phyloP scores from a whole-genome alignment of 2,113 vertebrate genomes.

The Myiagra hebetior region DNA sequence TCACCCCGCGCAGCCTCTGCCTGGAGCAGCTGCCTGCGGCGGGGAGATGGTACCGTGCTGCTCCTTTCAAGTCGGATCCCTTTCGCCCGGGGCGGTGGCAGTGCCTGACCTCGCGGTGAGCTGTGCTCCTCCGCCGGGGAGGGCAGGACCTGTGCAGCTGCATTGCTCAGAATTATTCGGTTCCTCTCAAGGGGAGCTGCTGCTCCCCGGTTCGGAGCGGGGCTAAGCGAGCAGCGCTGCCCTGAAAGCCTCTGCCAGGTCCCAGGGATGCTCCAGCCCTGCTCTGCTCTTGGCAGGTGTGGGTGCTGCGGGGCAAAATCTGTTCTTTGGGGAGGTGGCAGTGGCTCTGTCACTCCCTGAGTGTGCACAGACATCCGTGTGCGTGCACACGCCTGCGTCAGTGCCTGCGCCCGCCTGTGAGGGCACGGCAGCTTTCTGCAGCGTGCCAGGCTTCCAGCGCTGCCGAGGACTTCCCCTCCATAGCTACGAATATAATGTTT shows the following conservation, averaged over 20 bases:
- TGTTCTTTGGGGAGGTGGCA: not conserved
- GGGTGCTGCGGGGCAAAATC: not conserved
- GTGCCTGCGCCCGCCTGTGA: not conserved
- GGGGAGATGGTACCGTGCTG: not conserved
- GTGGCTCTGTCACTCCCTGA: not conserved
- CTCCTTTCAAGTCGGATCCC: not conserved
- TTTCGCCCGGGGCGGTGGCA: not conserved
- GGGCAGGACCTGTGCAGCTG: not conserved
- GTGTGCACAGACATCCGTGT: not conserved
- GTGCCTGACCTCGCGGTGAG: not conserved
- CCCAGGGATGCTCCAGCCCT: not conserved
- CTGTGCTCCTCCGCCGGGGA: not conserved
- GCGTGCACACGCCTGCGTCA: not conserved
- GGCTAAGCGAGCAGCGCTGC: not conserved
- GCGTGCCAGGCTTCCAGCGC: not conserved
- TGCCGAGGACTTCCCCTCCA: not conserved
- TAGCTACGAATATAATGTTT: not conserved
- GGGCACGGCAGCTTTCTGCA: not conserved
- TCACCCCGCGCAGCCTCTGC: not conserved
- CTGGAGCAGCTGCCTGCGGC: not conserved
- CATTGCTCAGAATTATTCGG: rapidly evolving
- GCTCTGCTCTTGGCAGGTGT: not conserved
- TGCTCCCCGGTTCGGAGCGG: rapidly evolving
- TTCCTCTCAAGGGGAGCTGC: not conserved
- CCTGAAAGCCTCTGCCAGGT: not conserved